Base-by-base conservation (phyloP, 2,888 invertebrate genomes). In the Trichacis sp. region DNA sequence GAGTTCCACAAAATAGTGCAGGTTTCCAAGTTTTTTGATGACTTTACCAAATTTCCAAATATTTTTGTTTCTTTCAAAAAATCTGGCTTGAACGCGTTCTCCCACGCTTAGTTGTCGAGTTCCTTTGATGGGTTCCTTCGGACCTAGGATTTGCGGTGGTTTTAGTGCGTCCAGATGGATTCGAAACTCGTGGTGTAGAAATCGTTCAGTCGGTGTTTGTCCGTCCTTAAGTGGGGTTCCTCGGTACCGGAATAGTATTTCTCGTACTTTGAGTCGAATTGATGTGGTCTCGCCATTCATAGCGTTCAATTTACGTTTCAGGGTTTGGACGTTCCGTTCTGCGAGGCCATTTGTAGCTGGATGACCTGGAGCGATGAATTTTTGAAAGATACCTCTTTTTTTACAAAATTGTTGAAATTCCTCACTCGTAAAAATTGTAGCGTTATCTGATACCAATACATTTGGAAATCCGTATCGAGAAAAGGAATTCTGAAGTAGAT, bases 361-460 rank as follows among this genome's bases (percentile, higher is more conserved):
- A 18, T 64, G 66, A 36, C 66, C 66, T 20, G 61, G 66, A 6
- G 69, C 60, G 1, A 51, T 63, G 18, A 47, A 48, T 18, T 54
- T 59, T 11, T 33, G 50, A 24, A 46, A 38, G 20, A 68, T 50
- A 0, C 60, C 57, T 9, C 14, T 11, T 20, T 40, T 29, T 6
- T 51, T 53, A 1, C 60, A 38, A 40, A 64, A 68, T 1, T 36
- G 20, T 18, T 56, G 53, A 43, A 70, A 64, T 33, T 59, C 51
- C 45, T 56, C 56, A 1, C 66, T 54, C 2, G 47, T 53, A 17
- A 70, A 71, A 6, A 69, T 57, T 4, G 70, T 71, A 5, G 71
- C 71, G 56, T 73, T 73, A 29, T 73, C 73, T 8, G 66, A 66
- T 1, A 72, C 69, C 8, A 72, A 11, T 1, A 30, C 63, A 12